Evolutionary conservation across 2,888 invertebrate species (phyloP), one percentile per base, ranked within the genome.

Genomic region (Trachelus troglodyta): DNA sequence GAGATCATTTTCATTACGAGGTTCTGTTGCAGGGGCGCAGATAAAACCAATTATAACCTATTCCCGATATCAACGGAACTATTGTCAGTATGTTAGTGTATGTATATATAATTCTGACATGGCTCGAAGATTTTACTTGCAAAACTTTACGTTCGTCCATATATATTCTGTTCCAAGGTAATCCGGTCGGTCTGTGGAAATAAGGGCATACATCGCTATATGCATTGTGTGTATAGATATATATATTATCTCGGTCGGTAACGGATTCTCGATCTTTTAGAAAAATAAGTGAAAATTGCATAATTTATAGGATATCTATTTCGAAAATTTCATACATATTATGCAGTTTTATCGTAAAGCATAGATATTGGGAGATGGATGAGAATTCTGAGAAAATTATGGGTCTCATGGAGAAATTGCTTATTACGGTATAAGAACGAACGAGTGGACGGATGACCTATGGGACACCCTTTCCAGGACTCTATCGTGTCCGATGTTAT

Each of bases 31-130:
- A 82, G 80, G 84, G 83, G 83, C 86, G 4, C 15, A 88, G 89
- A 89, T 89, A 89, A 89, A 89, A 89, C 89, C 88, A 89, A 89
- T 89, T 89, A 89, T 88, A 87, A 85, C 83, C 87, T 87, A 89
- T 89, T 84, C 87, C 85, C 85, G 83, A 87, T 86, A 84, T 86
- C 84, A 81, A 76, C 81, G 85, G 80, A 84, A 84, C 71, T 79
- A 83, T 84, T 84, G 87, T 84, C 86, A 84, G 87, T 83, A 75
- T 81, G 73, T 78, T 79, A 76, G 79, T 73, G 77, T 78, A 79
- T 75, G 79, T 80, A 35, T 40, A 33, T 56, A 37, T 37, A 15
- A 37, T 37, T 37, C 37, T 37, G 15, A 15, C 15, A 37, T 15
- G 40, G 40, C 40, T 40, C 40, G 2, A 11, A 33, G 83, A 88